Evolutionary conservation across 2,797 vertebrate genomes (phyloP), one percentile per base, ranked within the genome.

Genomic region (Tachyglossus aculeatus): DNA sequence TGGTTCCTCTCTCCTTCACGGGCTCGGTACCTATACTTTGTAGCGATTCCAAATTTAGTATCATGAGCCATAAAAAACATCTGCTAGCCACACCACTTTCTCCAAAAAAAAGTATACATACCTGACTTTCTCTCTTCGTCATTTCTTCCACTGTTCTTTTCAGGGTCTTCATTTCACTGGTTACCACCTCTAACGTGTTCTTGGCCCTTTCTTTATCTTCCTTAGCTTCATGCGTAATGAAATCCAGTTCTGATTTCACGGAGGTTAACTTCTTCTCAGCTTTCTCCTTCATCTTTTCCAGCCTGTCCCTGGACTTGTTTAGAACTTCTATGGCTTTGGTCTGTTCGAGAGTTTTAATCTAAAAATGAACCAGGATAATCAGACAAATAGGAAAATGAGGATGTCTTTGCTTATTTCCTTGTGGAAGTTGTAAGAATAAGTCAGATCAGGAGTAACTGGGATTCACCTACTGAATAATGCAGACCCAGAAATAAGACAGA

Each of bases 311-410:
- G 82, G 85, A 94, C 77, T 93, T 93, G 62, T 7, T 92, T 85
- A 96, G 91, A 82, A 96, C 92, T 81, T 95, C 94, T 73, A 95
- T 88, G 51, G 77, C 89, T 93, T 91, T 94, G 78, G 81, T 92
- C 90, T 98, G 96, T 64, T 97, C 95, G 88, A 91, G 72, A 55
- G 91, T 95, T 92, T 94, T 95, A 68, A 96, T 89, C 96, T 98
- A 91, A 47, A 44, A 63, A 40, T 40, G 38, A 68, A 69, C 25
- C 15, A 48, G 16, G 27, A 25, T 18, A 59, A 19, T 31, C 37
- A 58, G 56, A 60, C 36, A 34, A 66, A 67, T 5, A 29, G 14
- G n/a, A 21, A 2, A 13, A 7, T 13, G 14, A 32, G 67, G 5
- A 51, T 51, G 36, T 47, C 13, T 29, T 38, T 21, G 7, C n/a